Conservation (phyloP, 2,797 vertebrate genomes). For the Eleutherodactylus coqui region DNA sequence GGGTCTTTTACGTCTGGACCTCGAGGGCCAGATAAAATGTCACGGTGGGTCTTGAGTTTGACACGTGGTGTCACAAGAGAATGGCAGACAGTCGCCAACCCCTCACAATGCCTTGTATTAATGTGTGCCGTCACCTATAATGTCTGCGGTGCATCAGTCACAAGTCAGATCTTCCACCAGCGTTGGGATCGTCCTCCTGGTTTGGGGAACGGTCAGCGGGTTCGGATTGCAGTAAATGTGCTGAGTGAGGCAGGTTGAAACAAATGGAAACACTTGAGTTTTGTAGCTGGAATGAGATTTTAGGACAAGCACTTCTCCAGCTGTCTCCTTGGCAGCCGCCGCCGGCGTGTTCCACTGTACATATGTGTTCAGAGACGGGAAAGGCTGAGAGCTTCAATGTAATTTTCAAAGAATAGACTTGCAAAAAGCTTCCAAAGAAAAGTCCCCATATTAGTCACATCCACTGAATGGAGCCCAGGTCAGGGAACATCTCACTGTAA, state of each 20-base stretch:
- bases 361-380: background rate
- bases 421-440: background rate
- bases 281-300: slow-evolving; percentile 70
- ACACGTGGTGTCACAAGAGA: too few species aligned
- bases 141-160: background rate
- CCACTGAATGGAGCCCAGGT: too few species aligned
- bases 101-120: background rate
- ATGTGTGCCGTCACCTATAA: background rate
- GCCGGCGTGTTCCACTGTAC: background rate
- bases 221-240: slow-evolving; percentile 72
- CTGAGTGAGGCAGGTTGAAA: slow-evolving; percentile 72
- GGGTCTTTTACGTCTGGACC: too few species aligned
- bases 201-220: slow-evolving; percentile 70
- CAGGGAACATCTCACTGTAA: too few species aligned
- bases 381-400: background rate
- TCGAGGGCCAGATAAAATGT: too few species aligned
- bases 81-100: background rate
- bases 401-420: background rate
- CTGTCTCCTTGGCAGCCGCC: slow-evolving; percentile 57
- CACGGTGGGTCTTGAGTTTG: too few species aligned
- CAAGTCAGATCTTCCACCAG: background rate
- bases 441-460: too few species aligned
- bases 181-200: slow-evolving; percentile 35
- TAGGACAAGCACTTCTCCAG: slow-evolving; percentile 72
- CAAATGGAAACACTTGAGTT: slow-evolving; percentile 70